Percentiles rank a stretch among this genome's conserved stretches.
Evolutionary conservation across 2,113 vertebrate species (phyloP).

Genomic region (Jacana jacana): DNA sequence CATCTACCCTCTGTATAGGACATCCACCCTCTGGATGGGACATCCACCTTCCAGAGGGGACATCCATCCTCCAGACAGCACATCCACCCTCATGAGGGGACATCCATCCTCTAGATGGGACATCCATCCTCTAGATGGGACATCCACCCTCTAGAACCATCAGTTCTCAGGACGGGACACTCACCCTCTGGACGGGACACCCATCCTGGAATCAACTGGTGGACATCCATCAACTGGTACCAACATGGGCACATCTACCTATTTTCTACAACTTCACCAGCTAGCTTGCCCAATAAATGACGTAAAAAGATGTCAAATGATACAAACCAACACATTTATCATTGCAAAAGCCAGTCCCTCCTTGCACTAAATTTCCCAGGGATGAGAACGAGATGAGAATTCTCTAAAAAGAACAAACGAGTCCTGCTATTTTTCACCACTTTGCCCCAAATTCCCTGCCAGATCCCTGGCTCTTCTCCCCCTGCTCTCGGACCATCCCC

Average conservation of each 20-base stretch:
- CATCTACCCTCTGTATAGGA: no score
- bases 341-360: background rate
- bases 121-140: background rate
- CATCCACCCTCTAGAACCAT: rapidly evolving
- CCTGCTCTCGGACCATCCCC: rapidly evolving
- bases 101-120: background rate
- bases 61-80: no score
- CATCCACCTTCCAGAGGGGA: no score
- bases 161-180: no score
- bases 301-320: background rate
- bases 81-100: background rate
- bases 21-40: no score
- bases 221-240: background rate
- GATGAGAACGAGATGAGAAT: no score
- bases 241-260: rapidly evolving
- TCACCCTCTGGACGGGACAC: background rate
- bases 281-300: background rate
- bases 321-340: background rate
- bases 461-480: background rate
- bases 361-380: rapidly evolving
- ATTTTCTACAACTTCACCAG: rapidly evolving
- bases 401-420: rapidly evolving
- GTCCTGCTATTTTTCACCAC: background rate
- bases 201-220: background rate
- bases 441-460: background rate